These are phyloP conservation scores for Phrynocephalus forsythii DNA, from an alignment of 2,797 vertebrate species.

Conservation along the genomic window DNA sequence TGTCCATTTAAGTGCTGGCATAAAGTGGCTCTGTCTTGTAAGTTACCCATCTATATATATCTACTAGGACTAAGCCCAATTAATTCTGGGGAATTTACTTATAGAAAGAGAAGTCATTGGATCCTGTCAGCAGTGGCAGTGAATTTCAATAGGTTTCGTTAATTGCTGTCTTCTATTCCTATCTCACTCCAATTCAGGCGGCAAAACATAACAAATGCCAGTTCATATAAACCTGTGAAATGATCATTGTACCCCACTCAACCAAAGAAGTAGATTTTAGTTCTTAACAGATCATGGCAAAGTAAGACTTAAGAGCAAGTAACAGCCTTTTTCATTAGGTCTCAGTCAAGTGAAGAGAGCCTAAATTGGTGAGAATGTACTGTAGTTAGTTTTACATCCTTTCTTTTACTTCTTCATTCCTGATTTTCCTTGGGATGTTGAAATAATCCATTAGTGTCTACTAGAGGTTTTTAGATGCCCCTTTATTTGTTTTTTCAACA, in stretches of 20 bases:
- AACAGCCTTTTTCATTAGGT: too few species aligned
- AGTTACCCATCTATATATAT: not conserved
- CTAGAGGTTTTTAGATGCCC: too few species aligned
- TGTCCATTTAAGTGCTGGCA: constrained; percentile 2
- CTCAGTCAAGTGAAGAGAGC: too few species aligned
- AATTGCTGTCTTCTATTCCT: not conserved
- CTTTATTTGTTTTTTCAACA: too few species aligned
- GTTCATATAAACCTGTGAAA: not conserved
- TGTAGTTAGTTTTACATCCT: too few species aligned
- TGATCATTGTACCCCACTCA: too few species aligned
- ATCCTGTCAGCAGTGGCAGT: not conserved
- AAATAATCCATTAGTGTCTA: too few species aligned
- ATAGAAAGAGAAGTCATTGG: not conserved
- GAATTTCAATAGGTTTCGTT: not conserved
- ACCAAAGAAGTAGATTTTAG: not conserved
- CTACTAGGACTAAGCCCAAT: too few species aligned
- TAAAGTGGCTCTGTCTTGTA: not conserved
- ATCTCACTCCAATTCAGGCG: not conserved
- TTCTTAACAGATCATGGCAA: not conserved
- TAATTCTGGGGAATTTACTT: not conserved
- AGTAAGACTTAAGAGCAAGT: not conserved
- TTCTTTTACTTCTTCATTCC: too few species aligned
- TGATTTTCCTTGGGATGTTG: too few species aligned
- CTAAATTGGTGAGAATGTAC: too few species aligned
- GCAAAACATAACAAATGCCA: not conserved